These are phyloP conservation scores for Mimumesa dahlbomi DNA, from an alignment of 2,888 invertebrate genomes.

Conservation along the genomic window DNA sequence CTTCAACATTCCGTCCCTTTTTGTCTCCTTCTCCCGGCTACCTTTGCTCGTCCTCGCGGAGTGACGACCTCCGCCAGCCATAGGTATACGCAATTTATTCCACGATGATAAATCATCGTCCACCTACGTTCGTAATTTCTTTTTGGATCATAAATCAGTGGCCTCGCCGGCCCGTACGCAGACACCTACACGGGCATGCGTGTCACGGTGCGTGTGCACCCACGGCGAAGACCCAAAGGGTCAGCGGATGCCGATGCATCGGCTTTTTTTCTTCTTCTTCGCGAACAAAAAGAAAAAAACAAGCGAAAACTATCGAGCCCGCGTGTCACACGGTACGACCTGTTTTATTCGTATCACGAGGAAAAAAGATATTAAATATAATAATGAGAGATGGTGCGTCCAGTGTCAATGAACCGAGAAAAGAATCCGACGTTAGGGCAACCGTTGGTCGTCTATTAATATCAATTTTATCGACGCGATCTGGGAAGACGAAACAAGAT, in stretches of 20 bases:
- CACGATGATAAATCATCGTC: slow-evolving; percentile 72
- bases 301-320: no score
- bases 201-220: neutral
- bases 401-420: no score
- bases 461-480: slow-evolving; percentile 41
- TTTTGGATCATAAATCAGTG: slow-evolving; percentile 71
- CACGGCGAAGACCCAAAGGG: slow-evolving; percentile 11
- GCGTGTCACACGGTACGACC: no score
- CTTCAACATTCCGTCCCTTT: slow-evolving; percentile 9
- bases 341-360: no score
- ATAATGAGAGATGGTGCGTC: no score
- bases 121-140: slow-evolving; percentile 73
- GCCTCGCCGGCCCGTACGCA: slow-evolving; percentile 42
- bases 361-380: no score
- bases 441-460: slow-evolving; percentile 33
- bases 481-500: neutral
- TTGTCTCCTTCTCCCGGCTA: slow-evolving; percentile 28
- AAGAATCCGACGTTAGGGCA: no score
- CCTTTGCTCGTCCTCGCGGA: slow-evolving; percentile 26
- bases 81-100: slow-evolving; percentile 71
- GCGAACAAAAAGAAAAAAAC: no score
- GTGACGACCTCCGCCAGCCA: slow-evolving; percentile 53
- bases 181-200: slow-evolving; percentile 39
- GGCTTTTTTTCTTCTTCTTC: neutral
- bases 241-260: slow-evolving; percentile 15